A percentile compares a stretch with the other conserved stretches of the same genome.
phyloP scores from a whole-genome alignment of 2,113 vertebrate genomes.

The Emydocephalus ijimae region DNA sequence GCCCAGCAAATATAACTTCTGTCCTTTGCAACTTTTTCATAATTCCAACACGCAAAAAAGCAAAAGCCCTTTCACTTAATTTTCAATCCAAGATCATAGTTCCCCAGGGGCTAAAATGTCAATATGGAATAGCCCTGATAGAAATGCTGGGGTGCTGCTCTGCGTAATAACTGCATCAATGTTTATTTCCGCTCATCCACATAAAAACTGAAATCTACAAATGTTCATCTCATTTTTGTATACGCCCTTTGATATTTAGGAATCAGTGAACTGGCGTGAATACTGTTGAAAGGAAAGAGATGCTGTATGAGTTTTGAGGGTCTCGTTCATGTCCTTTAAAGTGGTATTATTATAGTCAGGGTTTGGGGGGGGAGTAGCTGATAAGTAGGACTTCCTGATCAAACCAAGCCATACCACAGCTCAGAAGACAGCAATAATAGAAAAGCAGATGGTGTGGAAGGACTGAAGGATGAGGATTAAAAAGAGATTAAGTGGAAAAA shows the following conservation, averaged over 20 bases:
- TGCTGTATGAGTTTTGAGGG: neutral
- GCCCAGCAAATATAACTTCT: neutral
- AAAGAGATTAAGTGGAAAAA: neutral
- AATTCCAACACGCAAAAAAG: neutral
- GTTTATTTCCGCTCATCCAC: neutral
- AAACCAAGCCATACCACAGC: neutral
- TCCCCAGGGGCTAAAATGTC: neutral
- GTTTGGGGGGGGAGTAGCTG: neutral
- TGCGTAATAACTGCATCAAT: neutral
- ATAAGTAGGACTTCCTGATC: neutral
- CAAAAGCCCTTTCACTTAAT: neutral
- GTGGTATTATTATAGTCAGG: neutral
- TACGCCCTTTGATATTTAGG: neutral
- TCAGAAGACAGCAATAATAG: neutral
- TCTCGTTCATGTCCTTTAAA: constrained; percentile 10
- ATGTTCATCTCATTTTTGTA: neutral
- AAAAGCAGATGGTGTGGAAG: neutral
- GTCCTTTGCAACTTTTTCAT: neutral
- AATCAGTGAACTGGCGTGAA: neutral
- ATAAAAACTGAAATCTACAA: neutral
- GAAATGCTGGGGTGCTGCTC: neutral
- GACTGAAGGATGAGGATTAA: neutral
- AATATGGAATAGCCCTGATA: neutral
- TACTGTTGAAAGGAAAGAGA: neutral
- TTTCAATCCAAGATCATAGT: neutral